Evolutionary conservation across 2,797 vertebrate species (phyloP).

Genomic region (Ara ararauna): DNA sequence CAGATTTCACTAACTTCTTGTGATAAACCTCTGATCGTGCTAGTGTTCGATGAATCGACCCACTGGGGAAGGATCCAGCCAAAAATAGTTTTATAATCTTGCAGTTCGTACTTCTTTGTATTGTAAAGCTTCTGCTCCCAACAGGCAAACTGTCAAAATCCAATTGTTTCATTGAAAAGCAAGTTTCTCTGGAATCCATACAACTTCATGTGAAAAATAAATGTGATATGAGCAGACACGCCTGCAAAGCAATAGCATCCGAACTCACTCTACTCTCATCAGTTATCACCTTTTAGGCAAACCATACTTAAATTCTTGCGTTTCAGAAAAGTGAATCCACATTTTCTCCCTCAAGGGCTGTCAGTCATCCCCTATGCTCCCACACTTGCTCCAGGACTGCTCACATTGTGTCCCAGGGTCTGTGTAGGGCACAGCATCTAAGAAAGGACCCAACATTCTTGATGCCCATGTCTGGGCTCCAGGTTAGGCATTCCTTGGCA

Average conservation of each 20-base stretch:
- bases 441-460: neutral
- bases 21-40: neutral
- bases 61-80: neutral
- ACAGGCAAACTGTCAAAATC: neutral
- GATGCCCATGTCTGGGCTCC: neutral
- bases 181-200: neutral
- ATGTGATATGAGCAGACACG: neutral
- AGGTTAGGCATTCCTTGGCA: neutral
- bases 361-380: neutral
- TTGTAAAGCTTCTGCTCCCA: neutral
- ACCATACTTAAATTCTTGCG: neutral
- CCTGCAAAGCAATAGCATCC: fast-evolving
- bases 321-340: neutral
- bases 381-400: fast-evolving
- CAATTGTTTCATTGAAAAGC: neutral
- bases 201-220: neutral
- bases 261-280: fast-evolving
- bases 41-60: neutral
- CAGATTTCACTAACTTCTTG: neutral
- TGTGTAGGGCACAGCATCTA: no score
- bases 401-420: neutral
- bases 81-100: neutral
- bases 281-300: neutral
- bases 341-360: neutral
- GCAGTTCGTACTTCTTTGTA: neutral